phyloP scores from a whole-genome alignment of 2,797 vertebrate species.

The Galaxias olidus region DNA sequence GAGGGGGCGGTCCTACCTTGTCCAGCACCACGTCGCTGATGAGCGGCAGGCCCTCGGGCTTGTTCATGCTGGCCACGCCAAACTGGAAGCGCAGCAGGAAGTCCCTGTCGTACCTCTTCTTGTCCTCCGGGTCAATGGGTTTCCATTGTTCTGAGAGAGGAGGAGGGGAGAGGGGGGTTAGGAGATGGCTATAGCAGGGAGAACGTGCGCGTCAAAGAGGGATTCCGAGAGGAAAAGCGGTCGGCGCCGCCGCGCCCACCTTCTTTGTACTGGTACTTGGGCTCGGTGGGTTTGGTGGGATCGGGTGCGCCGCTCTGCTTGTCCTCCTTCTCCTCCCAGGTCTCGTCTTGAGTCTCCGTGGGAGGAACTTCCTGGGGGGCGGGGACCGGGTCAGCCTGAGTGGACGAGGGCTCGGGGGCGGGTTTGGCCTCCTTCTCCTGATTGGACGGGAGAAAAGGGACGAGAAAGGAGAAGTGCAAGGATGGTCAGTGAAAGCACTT shows the following conservation, averaged over 20 bases:
- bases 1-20: constrained; percentile 76
- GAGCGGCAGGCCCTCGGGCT: constrained; percentile 91
- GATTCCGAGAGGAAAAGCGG: not conserved
- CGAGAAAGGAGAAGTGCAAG: not conserved
- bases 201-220: not conserved
- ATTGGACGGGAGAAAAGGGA: constrained; percentile 10
- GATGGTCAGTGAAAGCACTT: not conserved
- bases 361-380: constrained; percentile 57
- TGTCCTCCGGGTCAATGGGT: constrained; percentile 90
- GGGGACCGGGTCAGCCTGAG: constrained; percentile 68
- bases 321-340: constrained; percentile 96
- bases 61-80: constrained; percentile 91
- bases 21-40: constrained; percentile 96
- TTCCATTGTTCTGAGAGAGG: constrained; percentile 86
- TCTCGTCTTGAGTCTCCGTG: constrained; percentile 85
- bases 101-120: constrained; percentile 92
- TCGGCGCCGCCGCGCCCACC: constrained; percentile 64
- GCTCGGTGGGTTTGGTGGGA: constrained; percentile 73
- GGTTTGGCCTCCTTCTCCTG: constrained; percentile 79
- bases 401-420: constrained; percentile 65
- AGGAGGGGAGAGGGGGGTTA: not conserved
- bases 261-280: constrained; percentile 94
- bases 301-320: constrained; percentile 86
- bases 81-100: constrained; percentile 96
- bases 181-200: not conserved